phyloP scores from a whole-genome alignment of 1,140 invertebrate species.

The Lepidotrigona ventralis region DNA sequence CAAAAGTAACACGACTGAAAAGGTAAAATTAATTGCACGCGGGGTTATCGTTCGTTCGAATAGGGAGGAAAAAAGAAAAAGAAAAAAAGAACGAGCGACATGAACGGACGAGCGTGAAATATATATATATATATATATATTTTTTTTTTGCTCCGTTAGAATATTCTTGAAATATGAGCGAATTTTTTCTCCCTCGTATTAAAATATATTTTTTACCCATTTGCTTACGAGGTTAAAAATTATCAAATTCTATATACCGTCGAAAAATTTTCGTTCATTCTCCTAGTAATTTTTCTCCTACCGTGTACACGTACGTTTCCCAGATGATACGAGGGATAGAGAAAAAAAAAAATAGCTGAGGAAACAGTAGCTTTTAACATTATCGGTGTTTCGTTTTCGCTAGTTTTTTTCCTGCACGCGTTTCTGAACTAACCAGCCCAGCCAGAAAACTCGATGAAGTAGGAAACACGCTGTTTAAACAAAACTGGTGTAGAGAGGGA shows the following conservation, averaged over 20 bases:
- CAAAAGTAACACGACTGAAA: background rate
- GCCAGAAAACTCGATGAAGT: constrained; percentile 48
- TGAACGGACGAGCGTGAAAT: background rate
- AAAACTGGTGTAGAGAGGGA: background rate
- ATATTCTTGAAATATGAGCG: background rate
- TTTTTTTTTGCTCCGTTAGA: background rate
- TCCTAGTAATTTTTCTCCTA: background rate
- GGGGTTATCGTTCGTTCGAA: background rate
- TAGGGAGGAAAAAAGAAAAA: background rate
- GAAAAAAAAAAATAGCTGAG: background rate
- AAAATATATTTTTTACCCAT: background rate
- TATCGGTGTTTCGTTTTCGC: constrained; percentile 39
- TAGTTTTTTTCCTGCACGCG: constrained; percentile 26
- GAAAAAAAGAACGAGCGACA: background rate
- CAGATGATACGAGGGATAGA: background rate
- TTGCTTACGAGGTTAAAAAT: background rate
- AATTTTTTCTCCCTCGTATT: background rate
- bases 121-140: too few species aligned
- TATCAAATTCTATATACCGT: background rate
- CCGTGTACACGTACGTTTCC: background rate
- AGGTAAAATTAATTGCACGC: constrained; percentile 19
- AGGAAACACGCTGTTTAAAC: constrained; percentile 51
- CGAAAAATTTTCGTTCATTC: background rate
- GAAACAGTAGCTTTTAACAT: constrained; percentile 6
- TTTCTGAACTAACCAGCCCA: constrained; percentile 34